Percentiles rank a stretch among this genome's conserved stretches.
phyloP scores from a whole-genome alignment of 2,888 invertebrate genomes.

The Loripinus fragilis region DNA sequence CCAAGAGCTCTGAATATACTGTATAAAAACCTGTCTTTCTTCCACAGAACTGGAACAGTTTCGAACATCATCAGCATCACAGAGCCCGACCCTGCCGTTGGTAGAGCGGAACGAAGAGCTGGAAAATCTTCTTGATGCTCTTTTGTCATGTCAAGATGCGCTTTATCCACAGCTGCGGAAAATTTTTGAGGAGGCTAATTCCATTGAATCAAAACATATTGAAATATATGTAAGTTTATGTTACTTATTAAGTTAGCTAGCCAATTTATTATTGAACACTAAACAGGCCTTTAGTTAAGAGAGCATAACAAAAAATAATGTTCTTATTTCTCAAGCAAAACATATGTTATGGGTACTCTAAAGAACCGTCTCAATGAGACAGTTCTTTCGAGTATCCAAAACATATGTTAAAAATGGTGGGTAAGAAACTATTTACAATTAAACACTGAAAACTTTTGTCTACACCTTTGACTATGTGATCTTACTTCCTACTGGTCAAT shows the following conservation, averaged over 20 bases:
- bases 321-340: no score
- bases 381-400: no score
- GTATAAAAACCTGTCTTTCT: no score
- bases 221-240: conserved; percentile 54
- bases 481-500: no score
- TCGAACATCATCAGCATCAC: not conserved
- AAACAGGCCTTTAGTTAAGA: not conserved
- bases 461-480: no score
- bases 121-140: conserved; percentile 53
- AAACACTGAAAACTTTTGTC: no score
- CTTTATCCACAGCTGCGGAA: conserved; percentile 64
- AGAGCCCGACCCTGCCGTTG: not conserved
- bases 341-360: no score
- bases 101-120: conserved; percentile 45
- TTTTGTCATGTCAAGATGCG: conserved; percentile 61
- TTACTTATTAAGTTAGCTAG: not conserved
- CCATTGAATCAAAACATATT: conserved; percentile 39
- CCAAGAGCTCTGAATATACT: no score
- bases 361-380: no score
- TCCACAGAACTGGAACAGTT: not conserved
- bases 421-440: no score
- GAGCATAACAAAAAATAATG: no score
- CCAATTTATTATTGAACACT: not conserved
- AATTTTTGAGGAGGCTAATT: conserved; percentile 37
- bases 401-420: no score